Percentiles rank a stretch among this genome's conserved stretches.
Evolutionary conservation across 2,113 vertebrate species (phyloP).

Genomic region (Brevimyrus niger): DNA sequence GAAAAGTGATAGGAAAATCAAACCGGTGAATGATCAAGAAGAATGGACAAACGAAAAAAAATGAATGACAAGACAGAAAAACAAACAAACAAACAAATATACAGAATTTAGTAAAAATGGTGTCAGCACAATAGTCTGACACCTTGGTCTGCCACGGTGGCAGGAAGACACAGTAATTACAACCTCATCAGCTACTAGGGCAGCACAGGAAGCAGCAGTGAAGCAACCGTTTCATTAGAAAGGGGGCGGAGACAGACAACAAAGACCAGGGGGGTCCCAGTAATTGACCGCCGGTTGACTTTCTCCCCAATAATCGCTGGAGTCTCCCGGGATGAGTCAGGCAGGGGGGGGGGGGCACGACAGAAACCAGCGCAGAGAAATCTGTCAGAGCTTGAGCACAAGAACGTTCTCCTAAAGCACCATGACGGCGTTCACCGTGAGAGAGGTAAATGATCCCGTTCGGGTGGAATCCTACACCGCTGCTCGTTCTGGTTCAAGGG

Average conservation of each 20-base stretch:
- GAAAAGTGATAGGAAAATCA: neutral
- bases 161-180: neutral
- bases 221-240: neutral
- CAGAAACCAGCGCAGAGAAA: neutral
- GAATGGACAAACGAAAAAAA: neutral
- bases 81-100: neutral
- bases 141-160: neutral
- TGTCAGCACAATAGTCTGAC: neutral
- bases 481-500: neutral
- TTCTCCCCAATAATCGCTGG: conserved; percentile 30
- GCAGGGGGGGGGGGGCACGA: neutral
- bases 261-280: conserved; percentile 38
- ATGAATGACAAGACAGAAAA: neutral
- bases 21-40: no score
- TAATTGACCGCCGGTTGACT: conserved; percentile 43
- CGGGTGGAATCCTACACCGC: neutral
- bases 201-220: conserved; percentile 37
- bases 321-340: conserved; percentile 13
- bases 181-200: neutral
- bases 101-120: neutral
- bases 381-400: neutral
- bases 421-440: neutral
- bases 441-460: neutral
- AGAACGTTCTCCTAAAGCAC: neutral
- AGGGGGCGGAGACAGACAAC: neutral